Evolutionary conservation across 92 coral and sea anemone species (phyloP).

Genomic region (Epizoanthus stellaris): DNA sequence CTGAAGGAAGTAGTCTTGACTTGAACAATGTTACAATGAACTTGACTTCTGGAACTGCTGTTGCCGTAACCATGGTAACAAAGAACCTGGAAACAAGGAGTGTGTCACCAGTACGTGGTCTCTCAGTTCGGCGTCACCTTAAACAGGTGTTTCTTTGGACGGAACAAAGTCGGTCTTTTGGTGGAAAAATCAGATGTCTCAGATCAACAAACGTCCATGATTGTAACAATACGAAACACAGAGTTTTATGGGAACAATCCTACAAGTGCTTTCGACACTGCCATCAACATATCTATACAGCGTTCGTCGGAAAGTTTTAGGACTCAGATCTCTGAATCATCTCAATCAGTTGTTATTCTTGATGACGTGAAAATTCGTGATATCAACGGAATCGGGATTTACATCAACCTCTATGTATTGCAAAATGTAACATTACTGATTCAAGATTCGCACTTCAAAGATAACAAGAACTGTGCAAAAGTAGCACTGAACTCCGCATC

Average conservation of each 20-base stretch:
- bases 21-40: conserved; percentile 3
- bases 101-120: too few species aligned
- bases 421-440: too few species aligned
- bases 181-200: background rate
- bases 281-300: background rate
- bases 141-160: background rate
- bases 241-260: background rate
- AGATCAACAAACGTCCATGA: background rate
- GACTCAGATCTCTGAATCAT: too few species aligned
- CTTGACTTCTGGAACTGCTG: background rate
- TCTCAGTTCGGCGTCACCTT: background rate
- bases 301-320: too few species aligned
- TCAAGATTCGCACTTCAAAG: too few species aligned
- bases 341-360: background rate
- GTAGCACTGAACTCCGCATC: too few species aligned
- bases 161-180: background rate
- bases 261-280: too few species aligned
- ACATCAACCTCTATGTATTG: too few species aligned
- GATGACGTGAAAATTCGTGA: too few species aligned
- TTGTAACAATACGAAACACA: background rate
- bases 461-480: too few species aligned
- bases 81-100: too few species aligned
- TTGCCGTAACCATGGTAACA: background rate
- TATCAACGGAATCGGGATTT: too few species aligned
- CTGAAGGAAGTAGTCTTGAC: background rate